A percentile compares a stretch with the other conserved stretches of the same genome.
Conservation (phyloP, 2,888 invertebrate species). For the Andrena bucephala region DNA sequence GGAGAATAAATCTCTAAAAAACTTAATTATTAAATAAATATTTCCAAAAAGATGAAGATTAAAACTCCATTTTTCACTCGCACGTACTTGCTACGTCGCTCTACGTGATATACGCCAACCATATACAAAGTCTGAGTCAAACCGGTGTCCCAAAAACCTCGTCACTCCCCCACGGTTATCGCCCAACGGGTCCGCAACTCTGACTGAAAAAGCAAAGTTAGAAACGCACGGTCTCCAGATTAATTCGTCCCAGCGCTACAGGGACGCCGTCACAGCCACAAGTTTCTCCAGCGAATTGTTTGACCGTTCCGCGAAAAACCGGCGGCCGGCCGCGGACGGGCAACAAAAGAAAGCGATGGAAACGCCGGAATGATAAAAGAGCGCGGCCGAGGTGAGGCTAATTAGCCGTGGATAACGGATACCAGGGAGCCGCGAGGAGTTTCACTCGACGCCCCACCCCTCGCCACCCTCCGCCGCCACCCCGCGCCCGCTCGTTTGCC, state of each 20-base stretch:
- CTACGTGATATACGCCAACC: too few species aligned
- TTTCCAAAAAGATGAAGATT: too few species aligned
- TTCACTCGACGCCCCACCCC: conserved; percentile 63
- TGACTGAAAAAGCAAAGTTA: not conserved
- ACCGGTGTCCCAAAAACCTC: too few species aligned
- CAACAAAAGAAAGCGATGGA: conserved; percentile 62
- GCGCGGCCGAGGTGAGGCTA: conserved; percentile 65
- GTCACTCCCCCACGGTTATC: too few species aligned
- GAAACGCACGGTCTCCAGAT: not conserved
- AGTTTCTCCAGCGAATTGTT: conserved; percentile 43
- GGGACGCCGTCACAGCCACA: conserved; percentile 24
- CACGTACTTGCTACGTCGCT: too few species aligned
- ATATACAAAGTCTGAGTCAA: too few species aligned
- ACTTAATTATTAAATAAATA: too few species aligned
- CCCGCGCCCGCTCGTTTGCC: conserved; percentile 27
- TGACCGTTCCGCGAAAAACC: conserved; percentile 35
- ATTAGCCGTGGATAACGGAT: conserved; percentile 73
- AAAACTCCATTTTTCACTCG: too few species aligned
- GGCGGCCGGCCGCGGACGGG: conserved; percentile 14
- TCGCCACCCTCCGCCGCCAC: conserved; percentile 30
- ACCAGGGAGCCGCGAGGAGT: conserved; percentile 65
- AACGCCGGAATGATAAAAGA: conserved; percentile 65
- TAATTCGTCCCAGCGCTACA: conserved; percentile 4
- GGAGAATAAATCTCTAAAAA: too few species aligned
- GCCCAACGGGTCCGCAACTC: not conserved